These are phyloP conservation scores for Apodemia duryi DNA, from an alignment of 2,888 invertebrate species.

Conservation along the genomic window DNA sequence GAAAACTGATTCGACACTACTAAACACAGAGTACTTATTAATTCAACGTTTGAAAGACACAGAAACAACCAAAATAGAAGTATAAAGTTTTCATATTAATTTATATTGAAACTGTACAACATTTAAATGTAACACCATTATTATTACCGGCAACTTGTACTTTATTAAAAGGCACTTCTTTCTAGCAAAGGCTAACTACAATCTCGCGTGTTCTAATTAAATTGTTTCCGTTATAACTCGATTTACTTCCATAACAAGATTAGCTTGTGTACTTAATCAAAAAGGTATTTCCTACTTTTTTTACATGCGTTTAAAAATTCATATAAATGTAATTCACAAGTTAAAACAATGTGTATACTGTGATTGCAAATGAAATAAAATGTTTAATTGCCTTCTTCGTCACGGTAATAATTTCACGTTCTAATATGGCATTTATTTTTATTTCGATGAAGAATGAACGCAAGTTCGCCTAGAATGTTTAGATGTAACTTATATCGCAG, in stretches of 20 bases:
- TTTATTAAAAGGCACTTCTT: slow-evolving; percentile 12
- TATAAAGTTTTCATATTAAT: too few species aligned
- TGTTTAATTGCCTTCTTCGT: slow-evolving; percentile 17
- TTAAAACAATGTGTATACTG: neutral
- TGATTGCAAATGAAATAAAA: slow-evolving; percentile 10
- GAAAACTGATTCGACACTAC: too few species aligned
- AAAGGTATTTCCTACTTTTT: neutral
- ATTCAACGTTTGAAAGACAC: too few species aligned
- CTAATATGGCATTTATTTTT: slow-evolving; percentile 1
- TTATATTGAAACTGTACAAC: too few species aligned
- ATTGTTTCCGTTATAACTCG: slow-evolving; percentile 36
- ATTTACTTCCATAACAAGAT: slow-evolving; percentile 19
- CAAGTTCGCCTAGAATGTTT: neutral
- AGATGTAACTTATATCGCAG: slow-evolving; percentile 19
- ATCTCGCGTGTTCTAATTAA: slow-evolving; percentile 42
- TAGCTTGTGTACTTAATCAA: neutral
- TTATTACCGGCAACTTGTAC: too few species aligned
- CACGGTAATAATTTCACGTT: slow-evolving; percentile 20
- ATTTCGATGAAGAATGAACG: neutral
- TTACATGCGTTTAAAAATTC: neutral
- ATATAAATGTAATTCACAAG: neutral
- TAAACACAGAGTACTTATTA: too few species aligned
- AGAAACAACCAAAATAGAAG: too few species aligned
- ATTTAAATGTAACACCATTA: too few species aligned
- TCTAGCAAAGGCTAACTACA: slow-evolving; percentile 38